A percentile compares a stretch with the other conserved stretches of the same genome.
Conservation (phyloP, 1,140 invertebrate genomes). For the Melipona quadrifasciata region DNA sequence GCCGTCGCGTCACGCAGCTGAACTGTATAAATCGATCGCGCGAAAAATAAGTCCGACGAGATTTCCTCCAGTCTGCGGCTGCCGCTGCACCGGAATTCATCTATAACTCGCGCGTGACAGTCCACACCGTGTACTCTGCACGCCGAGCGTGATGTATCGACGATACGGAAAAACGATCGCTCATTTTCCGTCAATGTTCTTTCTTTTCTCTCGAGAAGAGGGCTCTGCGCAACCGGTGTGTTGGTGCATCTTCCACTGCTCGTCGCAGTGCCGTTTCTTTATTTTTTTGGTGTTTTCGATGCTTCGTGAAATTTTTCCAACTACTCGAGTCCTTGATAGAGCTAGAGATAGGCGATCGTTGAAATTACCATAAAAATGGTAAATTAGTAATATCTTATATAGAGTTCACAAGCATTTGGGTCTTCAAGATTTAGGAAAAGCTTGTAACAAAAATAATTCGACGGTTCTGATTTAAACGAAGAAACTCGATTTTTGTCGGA, state of each 20-base stretch:
- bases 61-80: not conserved
- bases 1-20: conserved; percentile 44
- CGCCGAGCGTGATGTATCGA: conserved; percentile 19
- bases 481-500: not conserved
- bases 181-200: not conserved
- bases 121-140: not conserved
- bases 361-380: too few relatives aligned
- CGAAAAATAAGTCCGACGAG: conserved; percentile 39
- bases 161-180: conserved; percentile 18
- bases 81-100: conserved; percentile 24
- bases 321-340: too few relatives aligned
- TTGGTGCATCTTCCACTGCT: not conserved
- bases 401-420: too few relatives aligned
- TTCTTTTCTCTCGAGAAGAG: too few relatives aligned
- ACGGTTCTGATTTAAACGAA: too few relatives aligned
- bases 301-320: not conserved
- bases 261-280: too few relatives aligned
- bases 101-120: conserved; percentile 21
- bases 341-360: too few relatives aligned
- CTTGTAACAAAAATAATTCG: too few relatives aligned
- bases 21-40: conserved; percentile 64
- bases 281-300: not conserved
- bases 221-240: not conserved
- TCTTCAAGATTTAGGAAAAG: too few relatives aligned
- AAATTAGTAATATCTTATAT: too few relatives aligned